Conservation (phyloP, 2,888 invertebrate species). For the Lypha dubia region DNA sequence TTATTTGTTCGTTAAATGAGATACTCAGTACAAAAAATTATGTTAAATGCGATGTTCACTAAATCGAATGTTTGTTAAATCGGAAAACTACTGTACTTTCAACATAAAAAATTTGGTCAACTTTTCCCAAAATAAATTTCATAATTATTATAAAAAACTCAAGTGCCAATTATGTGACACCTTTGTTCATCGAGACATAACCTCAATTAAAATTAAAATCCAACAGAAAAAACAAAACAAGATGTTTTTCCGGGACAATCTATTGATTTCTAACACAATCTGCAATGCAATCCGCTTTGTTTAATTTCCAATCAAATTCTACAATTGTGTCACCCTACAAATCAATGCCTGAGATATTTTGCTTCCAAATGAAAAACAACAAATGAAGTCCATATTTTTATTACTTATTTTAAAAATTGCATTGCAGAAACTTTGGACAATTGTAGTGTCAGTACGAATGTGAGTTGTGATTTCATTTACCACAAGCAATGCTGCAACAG, state of each 20-base stretch:
- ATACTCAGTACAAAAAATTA: no score
- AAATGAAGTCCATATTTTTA: neutral
- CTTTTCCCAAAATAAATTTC: neutral
- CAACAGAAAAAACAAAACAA: neutral
- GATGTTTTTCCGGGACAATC: neutral
- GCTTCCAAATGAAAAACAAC: neutral
- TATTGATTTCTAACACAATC: constrained; percentile 25
- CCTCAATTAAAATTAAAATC: constrained; percentile 31
- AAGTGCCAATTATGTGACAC: constrained; percentile 46
- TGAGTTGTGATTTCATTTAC: constrained; percentile 11
- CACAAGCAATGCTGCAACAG: constrained; percentile 47
- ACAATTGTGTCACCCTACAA: constrained; percentile 39
- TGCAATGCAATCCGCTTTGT: constrained; percentile 12
- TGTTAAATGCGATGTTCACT: no score
- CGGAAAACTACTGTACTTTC: no score
- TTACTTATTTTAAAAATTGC: constrained; percentile 27
- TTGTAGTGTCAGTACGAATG: constrained; percentile 11
- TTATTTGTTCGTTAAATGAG: no score
- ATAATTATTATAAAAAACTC: constrained; percentile 2
- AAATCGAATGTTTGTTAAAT: no score
- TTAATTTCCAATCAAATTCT: constrained; percentile 50
- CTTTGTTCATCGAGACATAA: constrained; percentile 27
- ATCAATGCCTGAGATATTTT: constrained; percentile 20
- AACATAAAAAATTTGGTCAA: neutral
- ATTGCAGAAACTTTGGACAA: constrained; percentile 9